Base-by-base conservation (phyloP, 92 coral and sea anemone genomes). In the Ricordea florida region DNA sequence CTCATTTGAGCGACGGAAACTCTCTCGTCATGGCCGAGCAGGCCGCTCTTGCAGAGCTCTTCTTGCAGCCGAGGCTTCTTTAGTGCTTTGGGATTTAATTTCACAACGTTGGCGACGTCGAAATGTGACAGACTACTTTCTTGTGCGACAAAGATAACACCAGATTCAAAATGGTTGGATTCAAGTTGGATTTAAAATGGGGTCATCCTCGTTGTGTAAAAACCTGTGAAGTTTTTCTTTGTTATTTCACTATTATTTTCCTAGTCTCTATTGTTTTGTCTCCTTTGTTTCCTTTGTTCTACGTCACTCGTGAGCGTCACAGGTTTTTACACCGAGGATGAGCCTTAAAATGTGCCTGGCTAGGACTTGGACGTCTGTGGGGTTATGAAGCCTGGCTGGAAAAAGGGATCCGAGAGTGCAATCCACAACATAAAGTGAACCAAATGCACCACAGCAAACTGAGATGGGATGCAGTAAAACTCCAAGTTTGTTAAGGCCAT, bases 81-180 rank as follows among this genome's bases (percentile, higher is more conserved):
- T 52, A 75, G 34, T 10, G 82, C 73, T 50, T 75, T 75, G 20
- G 73, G 72, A 59, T 75, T 62, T 31, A 75, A 23, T 18, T 10
- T 25, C 9, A 74, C 73, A 25, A 49, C 34, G 14, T 78, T 78
- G 16, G 68, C 68, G 50, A 55, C 66, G 32, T 78, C 76, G 14
- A 78, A 16, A 20, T 56, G 66, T 0, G 68, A 78, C 29, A 66
- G 27, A 53, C 84, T 6, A 28, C 17, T 28, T 18, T 64, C 57
- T 56, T 78, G 76, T 20, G 75, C 68, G 49, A 52, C 76, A 41
- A 78, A 66, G 31, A 55, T 17, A 17, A 66, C 84, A 32, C 74
- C 84, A 2, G 74, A 50, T 41, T 42, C 22, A 38, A 52, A 67
- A 28, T 30, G 11, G 5, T 37, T 37, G 46, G 37, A 52, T 46